phyloP scores from a whole-genome alignment of 2,113 vertebrate species.

The Cathartes aura region DNA sequence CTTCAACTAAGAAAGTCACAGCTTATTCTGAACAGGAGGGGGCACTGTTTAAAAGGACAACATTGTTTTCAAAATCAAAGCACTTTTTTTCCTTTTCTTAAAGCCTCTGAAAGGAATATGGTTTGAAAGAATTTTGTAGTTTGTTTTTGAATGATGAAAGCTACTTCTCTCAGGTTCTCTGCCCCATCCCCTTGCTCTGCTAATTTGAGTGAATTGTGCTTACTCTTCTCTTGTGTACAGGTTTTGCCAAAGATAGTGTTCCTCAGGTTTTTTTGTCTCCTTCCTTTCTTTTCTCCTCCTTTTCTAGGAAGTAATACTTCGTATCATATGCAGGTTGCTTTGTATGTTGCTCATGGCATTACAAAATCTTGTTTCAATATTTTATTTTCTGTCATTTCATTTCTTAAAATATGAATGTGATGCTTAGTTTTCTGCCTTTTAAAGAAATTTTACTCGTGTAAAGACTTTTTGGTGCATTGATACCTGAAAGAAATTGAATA shows the following conservation, averaged over 20 bases:
- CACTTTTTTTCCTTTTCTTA: background rate
- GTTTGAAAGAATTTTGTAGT: background rate
- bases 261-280: background rate
- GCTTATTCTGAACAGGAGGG: conserved; percentile 39
- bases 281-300: background rate
- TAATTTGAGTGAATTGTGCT: background rate
- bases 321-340: background rate
- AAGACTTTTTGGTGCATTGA: background rate
- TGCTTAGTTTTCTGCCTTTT: background rate
- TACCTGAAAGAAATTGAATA: background rate
- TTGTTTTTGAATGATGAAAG: background rate
- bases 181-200: background rate
- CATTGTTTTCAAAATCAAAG: background rate
- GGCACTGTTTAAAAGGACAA: conserved; percentile 75
- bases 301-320: background rate
- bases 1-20: background rate
- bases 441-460: background rate
- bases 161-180: background rate
- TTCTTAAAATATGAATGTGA: background rate
- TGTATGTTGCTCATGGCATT: background rate
- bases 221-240: background rate
- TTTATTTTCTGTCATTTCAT: background rate
- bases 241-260: background rate
- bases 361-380: background rate
- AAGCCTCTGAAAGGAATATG: background rate